These are phyloP conservation scores for Drosophila oshimai DNA, from an alignment of 1,140 invertebrate species.

Conservation along the genomic window DNA sequence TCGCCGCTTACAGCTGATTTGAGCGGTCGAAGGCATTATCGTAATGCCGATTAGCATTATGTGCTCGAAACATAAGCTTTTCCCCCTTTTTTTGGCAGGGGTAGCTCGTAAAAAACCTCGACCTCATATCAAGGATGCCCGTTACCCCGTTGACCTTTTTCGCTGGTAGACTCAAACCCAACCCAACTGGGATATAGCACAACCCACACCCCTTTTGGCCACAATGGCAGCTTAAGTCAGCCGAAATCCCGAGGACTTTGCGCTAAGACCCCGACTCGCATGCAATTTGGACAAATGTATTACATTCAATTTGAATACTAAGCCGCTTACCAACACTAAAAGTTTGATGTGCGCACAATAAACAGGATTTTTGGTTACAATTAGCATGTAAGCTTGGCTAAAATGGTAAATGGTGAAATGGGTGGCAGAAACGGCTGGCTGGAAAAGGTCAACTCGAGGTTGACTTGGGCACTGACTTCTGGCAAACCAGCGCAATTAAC, in stretches of 20 bases:
- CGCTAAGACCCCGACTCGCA: slow-evolving; percentile 68
- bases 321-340: slow-evolving; percentile 81
- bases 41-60: slow-evolving; percentile 46
- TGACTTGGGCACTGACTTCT: slow-evolving; percentile 69
- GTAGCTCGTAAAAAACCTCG: slow-evolving; percentile 28
- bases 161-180: neutral
- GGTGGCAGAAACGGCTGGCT: neutral
- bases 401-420: slow-evolving; percentile 14
- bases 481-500: slow-evolving; percentile 68
- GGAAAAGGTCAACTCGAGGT: slow-evolving; percentile 25
- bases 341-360: slow-evolving; percentile 81
- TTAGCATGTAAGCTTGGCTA: slow-evolving; percentile 69
- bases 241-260: slow-evolving; percentile 60
- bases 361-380: slow-evolving; percentile 80
- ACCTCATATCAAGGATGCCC: slow-evolving; percentile 33
- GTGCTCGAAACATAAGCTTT: slow-evolving; percentile 36
- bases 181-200: slow-evolving; percentile 12
- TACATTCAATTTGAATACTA: slow-evolving; percentile 82
- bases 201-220: neutral
- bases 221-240: slow-evolving; percentile 66
- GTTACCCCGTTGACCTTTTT: slow-evolving; percentile 48
- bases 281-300: slow-evolving; percentile 80
- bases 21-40: slow-evolving; percentile 15
- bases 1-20: slow-evolving; percentile 24
- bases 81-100: neutral